Conservation (phyloP, 2,113 vertebrate species). For the Narcine bancroftii region DNA sequence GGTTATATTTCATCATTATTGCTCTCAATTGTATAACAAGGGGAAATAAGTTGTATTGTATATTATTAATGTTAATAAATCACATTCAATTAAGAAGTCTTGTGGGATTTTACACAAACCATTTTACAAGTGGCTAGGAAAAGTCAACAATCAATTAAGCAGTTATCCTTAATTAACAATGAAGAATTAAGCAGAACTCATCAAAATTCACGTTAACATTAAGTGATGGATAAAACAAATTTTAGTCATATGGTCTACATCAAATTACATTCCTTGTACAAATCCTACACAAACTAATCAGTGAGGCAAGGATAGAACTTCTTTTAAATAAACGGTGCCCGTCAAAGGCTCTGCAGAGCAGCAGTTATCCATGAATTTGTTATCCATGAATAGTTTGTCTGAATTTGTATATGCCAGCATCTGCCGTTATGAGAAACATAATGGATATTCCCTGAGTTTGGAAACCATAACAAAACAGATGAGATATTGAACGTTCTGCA, state of each 20-base stretch:
- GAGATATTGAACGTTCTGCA: slow-evolving; percentile 54
- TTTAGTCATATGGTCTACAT: slow-evolving; percentile 45
- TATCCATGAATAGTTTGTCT: slow-evolving; percentile 39
- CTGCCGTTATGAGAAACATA: slow-evolving; percentile 42
- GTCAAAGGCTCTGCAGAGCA: neutral
- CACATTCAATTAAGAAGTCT: neutral
- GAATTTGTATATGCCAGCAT: slow-evolving; percentile 45
- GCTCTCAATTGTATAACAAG: neutral
- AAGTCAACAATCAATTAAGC: neutral
- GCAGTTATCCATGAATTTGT: slow-evolving; percentile 37
- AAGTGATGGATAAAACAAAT: slow-evolving; percentile 41
- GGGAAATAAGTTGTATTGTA: too few relatives aligned
- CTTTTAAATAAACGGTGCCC: slow-evolving; percentile 44
- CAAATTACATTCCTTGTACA: slow-evolving; percentile 45
- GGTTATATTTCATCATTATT: neutral
- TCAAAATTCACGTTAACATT: slow-evolving; percentile 41
- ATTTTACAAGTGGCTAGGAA: neutral
- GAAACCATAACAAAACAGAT: slow-evolving; percentile 42
- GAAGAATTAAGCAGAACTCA: slow-evolving; percentile 39
- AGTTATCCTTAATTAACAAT: slow-evolving; percentile 41
- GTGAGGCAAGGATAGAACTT: slow-evolving; percentile 43
- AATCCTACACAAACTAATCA: slow-evolving; percentile 44
- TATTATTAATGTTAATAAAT: slow-evolving; percentile 28
- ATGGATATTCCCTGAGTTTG: slow-evolving; percentile 43
- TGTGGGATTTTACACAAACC: neutral